Conservation (phyloP, 2,888 invertebrate genomes). For the Hypomecis punctinalis region DNA sequence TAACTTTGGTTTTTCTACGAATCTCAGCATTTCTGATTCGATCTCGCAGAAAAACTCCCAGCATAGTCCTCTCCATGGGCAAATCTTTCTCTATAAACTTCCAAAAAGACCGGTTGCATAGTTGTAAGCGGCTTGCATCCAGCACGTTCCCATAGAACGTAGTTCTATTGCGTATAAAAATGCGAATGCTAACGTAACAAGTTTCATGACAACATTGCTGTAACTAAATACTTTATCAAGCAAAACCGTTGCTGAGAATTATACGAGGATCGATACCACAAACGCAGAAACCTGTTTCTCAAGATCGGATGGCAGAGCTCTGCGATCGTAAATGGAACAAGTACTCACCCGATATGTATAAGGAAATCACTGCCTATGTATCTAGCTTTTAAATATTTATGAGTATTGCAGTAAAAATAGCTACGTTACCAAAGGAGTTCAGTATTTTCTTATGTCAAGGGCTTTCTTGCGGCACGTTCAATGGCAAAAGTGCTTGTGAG, state of each 20-base stretch:
- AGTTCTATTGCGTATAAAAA: too few relatives aligned
- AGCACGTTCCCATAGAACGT: too few relatives aligned
- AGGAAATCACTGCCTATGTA: conserved; percentile 9
- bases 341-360: conserved; percentile 6
- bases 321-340: conserved; percentile 15
- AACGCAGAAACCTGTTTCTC: conserved; percentile 33
- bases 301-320: conserved; percentile 29
- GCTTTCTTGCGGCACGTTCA: not conserved
- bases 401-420: not conserved
- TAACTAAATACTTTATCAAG: conserved; percentile 20
- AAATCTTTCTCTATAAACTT: too few relatives aligned
- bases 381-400: not conserved
- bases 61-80: too few relatives aligned
- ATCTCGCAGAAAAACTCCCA: too few relatives aligned
- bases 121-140: too few relatives aligned
- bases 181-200: conserved; percentile 1
- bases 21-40: too few relatives aligned
- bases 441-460: not conserved
- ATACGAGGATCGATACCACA: conserved; percentile 25
- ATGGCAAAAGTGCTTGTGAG: conserved; percentile 7
- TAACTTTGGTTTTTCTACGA: too few relatives aligned
- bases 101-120: too few relatives aligned
- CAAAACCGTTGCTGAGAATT: conserved; percentile 26
- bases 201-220: conserved; percentile 5
- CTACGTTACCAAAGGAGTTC: conserved; percentile 8